Evolutionary conservation across 2,797 vertebrate species (phyloP).

Genomic region (Acrocephalus scirpaceus): DNA sequence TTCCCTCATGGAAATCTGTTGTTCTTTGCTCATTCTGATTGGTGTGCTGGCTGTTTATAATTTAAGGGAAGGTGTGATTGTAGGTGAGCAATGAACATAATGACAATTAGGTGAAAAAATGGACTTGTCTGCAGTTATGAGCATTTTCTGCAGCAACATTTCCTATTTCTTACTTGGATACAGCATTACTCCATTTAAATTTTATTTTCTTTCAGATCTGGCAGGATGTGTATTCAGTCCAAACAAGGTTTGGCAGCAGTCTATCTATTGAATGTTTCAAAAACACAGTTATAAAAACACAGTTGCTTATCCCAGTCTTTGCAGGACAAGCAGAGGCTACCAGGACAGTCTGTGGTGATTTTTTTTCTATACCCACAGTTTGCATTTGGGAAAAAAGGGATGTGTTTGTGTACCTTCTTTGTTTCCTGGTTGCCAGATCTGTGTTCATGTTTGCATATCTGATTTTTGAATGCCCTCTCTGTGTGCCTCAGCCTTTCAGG

Average conservation of each 20-base stretch:
- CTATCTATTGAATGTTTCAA: slow-evolving; percentile 1
- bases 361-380: neutral
- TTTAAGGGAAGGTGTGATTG: neutral
- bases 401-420: neutral
- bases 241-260: slow-evolving; percentile 36
- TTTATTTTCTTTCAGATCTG: slow-evolving; percentile 18
- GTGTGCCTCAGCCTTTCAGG: neutral
- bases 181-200: neutral
- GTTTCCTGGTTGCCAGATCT: neutral
- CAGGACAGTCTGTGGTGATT: neutral
- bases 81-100: neutral
- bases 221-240: neutral
- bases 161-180: neutral
- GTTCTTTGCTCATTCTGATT: neutral
- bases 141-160: neutral
- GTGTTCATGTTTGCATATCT: neutral
- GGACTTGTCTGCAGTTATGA: neutral
- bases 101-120: neutral
- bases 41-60: neutral
- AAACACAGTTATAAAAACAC: slow-evolving; percentile 29
- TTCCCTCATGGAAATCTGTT: neutral
- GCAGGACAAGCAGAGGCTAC: slow-evolving; percentile 5
- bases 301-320: slow-evolving; percentile 7
- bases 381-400: neutral
- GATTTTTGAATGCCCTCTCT: slow-evolving; percentile 1